Percentiles rank a stretch among this genome's conserved stretches.
Evolutionary conservation across 2,113 vertebrate genomes (phyloP).

Genomic region (Butorides virescens): DNA sequence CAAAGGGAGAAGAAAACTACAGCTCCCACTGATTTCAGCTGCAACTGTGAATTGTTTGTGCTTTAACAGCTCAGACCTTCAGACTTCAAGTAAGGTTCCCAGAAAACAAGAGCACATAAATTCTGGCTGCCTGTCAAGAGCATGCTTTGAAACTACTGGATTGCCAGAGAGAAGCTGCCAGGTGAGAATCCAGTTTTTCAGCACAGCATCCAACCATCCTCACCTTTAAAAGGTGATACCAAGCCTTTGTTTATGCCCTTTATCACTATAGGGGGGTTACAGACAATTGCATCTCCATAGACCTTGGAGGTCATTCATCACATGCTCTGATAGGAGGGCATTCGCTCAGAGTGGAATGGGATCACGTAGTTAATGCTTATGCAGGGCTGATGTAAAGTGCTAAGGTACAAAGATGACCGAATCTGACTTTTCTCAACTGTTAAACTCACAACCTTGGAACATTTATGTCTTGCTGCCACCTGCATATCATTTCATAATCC

Average conservation of each 20-base stretch:
- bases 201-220: neutral
- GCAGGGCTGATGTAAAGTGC: neutral
- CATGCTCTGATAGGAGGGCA: neutral
- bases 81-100: neutral
- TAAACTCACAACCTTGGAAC: neutral
- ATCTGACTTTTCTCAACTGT: neutral
- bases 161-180: neutral
- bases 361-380: neutral
- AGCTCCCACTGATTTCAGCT: neutral
- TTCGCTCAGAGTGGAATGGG: too few relatives aligned
- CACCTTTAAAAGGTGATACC: neutral
- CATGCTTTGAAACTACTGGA: neutral
- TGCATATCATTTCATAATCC: neutral
- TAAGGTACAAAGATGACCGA: neutral
- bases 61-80: neutral
- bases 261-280: neutral
- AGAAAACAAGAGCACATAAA: neutral
- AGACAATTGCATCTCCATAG: neutral
- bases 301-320: neutral
- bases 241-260: neutral
- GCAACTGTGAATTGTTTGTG: neutral
- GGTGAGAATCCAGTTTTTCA: neutral
- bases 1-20: neutral
- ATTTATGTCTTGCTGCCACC: neutral
- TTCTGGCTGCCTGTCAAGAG: neutral